These are phyloP conservation scores for Sapayoa aenigma DNA, from an alignment of 2,113 vertebrate species.

Conservation along the genomic window DNA sequence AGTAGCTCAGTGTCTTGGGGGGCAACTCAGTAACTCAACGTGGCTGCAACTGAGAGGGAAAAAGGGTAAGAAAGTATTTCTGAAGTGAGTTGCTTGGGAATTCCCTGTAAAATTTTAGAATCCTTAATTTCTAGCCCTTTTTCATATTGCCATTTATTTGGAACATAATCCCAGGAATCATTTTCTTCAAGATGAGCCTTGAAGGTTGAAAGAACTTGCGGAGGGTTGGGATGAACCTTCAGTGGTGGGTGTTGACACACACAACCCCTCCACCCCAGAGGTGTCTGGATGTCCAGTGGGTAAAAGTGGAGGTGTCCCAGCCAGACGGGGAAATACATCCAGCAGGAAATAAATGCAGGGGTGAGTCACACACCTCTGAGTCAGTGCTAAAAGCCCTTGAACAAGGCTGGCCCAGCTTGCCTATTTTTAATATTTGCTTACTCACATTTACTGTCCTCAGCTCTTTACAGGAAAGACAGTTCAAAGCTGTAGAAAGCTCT, in stretches of 20 bases:
- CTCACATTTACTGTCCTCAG: slow-evolving; percentile 40
- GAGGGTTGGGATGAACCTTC: neutral
- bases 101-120: too few relatives aligned
- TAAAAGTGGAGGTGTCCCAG: neutral
- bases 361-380: neutral
- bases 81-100: too few relatives aligned
- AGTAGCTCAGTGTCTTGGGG: too few relatives aligned
- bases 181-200: accelerated
- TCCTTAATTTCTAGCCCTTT: neutral
- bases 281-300: neutral
- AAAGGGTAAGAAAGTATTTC: neutral
- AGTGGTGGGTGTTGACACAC: too few relatives aligned
- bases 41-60: neutral
- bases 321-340: accelerated
- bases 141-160: accelerated
- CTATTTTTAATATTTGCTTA: slow-evolving; percentile 61
- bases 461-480: slow-evolving; percentile 31
- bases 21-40: accelerated
- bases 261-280: too few relatives aligned
- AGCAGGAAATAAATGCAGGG: too few relatives aligned
- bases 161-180: accelerated
- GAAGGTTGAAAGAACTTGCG: accelerated
- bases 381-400: neutral
- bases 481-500: neutral
- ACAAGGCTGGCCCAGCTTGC: neutral